phyloP scores from a whole-genome alignment of 2,113 vertebrate species.

The Dasyprocta punctata region DNA sequence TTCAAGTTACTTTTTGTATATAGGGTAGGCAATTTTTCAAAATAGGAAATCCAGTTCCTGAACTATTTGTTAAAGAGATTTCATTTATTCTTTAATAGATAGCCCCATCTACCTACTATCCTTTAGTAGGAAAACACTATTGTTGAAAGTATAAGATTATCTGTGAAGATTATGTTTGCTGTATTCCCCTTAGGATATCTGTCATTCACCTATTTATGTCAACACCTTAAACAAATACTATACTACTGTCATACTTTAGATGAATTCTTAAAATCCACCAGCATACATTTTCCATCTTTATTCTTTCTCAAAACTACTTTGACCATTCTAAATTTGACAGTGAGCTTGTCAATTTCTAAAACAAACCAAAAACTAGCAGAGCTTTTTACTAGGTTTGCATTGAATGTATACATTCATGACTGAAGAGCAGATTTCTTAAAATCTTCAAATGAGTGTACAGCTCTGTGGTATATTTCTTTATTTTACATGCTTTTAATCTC shows the following conservation, averaged over 20 bases:
- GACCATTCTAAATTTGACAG: not conserved
- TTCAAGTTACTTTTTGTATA: slow-evolving; percentile 2
- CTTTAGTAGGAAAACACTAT: not conserved
- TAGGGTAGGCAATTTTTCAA: not conserved
- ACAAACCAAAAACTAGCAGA: not conserved
- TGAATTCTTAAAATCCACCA: not conserved
- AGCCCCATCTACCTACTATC: not conserved
- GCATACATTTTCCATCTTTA: not conserved
- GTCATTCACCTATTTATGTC: not conserved
- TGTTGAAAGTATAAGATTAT: not conserved
- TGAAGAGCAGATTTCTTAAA: not conserved
- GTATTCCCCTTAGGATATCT: not conserved
- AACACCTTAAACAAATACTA: not conserved
- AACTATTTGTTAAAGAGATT: slow-evolving; percentile 14
- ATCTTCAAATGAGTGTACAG: not conserved
- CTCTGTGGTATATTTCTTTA: not conserved
- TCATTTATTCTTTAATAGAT: not conserved
- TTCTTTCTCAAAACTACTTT: not conserved
- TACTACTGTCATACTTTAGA: not conserved
- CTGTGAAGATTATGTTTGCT: not conserved
- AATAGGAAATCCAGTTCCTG: not conserved
- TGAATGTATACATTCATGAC: not conserved
- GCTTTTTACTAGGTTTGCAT: not conserved
- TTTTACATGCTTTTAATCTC: not conserved
- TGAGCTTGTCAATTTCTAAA: not conserved